These are phyloP conservation scores for Andrena cerasifolii DNA, from an alignment of 1,140 invertebrate species.

Conservation along the genomic window DNA sequence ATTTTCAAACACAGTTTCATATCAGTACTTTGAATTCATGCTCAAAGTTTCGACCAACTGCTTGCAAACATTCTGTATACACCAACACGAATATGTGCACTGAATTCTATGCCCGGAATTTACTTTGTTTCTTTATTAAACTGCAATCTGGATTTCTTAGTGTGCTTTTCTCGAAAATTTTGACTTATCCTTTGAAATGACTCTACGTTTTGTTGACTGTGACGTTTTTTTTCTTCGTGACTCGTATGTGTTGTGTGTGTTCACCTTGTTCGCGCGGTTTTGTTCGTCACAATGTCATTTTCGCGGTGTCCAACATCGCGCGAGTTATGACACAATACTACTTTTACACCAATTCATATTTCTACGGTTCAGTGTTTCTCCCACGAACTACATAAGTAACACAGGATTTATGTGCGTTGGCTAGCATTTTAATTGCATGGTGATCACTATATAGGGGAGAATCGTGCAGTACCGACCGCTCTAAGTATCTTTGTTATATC, in stretches of 20 bases:
- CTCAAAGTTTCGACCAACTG: not conserved
- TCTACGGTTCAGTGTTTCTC: too few relatives aligned
- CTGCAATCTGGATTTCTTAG: not conserved
- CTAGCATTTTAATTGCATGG: slow-evolving; percentile 55
- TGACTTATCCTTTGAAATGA: not conserved
- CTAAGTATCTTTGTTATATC: too few relatives aligned
- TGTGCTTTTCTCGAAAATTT: not conserved
- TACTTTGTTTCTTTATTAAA: not conserved
- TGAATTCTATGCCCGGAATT: slow-evolving; percentile 20
- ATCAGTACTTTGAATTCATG: not conserved
- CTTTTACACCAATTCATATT: too few relatives aligned
- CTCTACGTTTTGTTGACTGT: not conserved
- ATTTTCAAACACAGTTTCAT: not conserved
- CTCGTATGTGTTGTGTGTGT: too few relatives aligned
- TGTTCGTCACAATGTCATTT: too few relatives aligned
- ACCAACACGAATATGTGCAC: slow-evolving; percentile 30
- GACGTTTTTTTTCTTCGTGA: not conserved
- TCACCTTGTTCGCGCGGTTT: too few relatives aligned
- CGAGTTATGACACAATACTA: too few relatives aligned
- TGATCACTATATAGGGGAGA: too few relatives aligned
- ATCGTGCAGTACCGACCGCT: too few relatives aligned
- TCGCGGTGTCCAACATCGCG: too few relatives aligned
- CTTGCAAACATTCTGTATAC: not conserved
- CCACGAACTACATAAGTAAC: slow-evolving; percentile 12
- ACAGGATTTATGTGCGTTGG: slow-evolving; percentile 27